These are phyloP conservation scores for Mycteria americana DNA, from an alignment of 2,797 vertebrate genomes.

Conservation along the genomic window DNA sequence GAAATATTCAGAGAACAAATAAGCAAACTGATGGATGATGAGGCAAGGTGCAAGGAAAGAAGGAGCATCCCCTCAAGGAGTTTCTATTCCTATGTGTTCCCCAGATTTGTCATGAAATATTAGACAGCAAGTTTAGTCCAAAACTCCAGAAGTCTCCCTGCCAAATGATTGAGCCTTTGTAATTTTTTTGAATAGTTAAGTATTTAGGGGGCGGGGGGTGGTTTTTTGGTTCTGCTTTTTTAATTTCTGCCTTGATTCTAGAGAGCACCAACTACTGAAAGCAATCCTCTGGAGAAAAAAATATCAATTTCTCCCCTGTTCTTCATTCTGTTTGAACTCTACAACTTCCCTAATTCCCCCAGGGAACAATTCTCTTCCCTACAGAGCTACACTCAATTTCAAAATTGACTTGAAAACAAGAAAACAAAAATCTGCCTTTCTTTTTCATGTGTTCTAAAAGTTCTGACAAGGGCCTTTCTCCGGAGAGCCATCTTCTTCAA, in stretches of 20 bases:
- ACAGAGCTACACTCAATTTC: slow-evolving; percentile 52
- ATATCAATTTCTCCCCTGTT: neutral
- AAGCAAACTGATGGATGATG: neutral
- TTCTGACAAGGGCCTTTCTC: slow-evolving; percentile 70
- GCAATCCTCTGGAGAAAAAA: slow-evolving; percentile 14
- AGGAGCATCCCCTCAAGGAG: neutral
- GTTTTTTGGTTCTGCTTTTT: neutral
- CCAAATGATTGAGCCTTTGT: neutral
- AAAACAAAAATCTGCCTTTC: slow-evolving; percentile 66
- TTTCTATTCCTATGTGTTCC: neutral
- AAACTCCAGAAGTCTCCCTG: neutral
- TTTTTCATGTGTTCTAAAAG: slow-evolving; percentile 58
- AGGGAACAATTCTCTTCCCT: slow-evolving; percentile 61
- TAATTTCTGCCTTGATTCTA: slow-evolving; percentile 36
- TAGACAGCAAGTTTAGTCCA: neutral
- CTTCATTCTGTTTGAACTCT: slow-evolving; percentile 64
- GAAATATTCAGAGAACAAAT: neutral
- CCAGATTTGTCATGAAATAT: neutral
- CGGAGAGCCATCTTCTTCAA: slow-evolving; percentile 65
- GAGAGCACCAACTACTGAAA: slow-evolving; percentile 1
- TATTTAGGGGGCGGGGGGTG: neutral
- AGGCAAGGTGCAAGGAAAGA: neutral
- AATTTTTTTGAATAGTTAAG: neutral
- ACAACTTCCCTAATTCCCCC: slow-evolving; percentile 47
- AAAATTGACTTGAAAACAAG: slow-evolving; percentile 66